Conservation (phyloP, 2,888 invertebrate species). For the Hydropsyche betteni region DNA sequence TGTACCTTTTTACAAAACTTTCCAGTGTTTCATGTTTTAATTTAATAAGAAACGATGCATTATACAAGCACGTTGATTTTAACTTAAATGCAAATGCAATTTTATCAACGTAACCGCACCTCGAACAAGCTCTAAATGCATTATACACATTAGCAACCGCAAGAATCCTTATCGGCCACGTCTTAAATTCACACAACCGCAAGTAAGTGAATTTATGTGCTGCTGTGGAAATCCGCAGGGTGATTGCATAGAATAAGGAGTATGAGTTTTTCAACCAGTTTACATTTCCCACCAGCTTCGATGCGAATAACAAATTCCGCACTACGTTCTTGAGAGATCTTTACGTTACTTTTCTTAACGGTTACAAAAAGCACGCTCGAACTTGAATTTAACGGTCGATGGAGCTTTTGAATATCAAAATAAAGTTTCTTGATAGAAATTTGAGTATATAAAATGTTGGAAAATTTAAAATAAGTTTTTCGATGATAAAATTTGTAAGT, state of each 20-base stretch:
- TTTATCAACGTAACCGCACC: too few relatives aligned
- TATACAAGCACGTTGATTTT: too few relatives aligned
- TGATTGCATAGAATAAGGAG: too few relatives aligned
- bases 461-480: too few relatives aligned
- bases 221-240: not conserved
- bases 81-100: too few relatives aligned
- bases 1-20: too few relatives aligned
- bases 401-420: not conserved
- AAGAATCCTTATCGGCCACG: constrained; percentile 18
- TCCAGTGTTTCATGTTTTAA: too few relatives aligned
- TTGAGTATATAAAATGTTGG: too few relatives aligned
- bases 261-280: too few relatives aligned
- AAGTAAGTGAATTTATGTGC: constrained; percentile 22
- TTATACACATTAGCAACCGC: not conserved
- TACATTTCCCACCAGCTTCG: too few relatives aligned
- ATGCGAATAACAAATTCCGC: constrained; percentile 11
- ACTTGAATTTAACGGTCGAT: constrained; percentile 27
- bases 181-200: constrained; percentile 21
- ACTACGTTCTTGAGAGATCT: not conserved
- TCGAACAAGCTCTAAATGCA: not conserved
- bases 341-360: not conserved
- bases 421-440: not conserved
- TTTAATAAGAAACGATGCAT: too few relatives aligned
- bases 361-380: not conserved
- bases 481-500: too few relatives aligned